These are phyloP conservation scores for Megastigmus dorsalis DNA, from an alignment of 2,888 invertebrate genomes.

Conservation along the genomic window DNA sequence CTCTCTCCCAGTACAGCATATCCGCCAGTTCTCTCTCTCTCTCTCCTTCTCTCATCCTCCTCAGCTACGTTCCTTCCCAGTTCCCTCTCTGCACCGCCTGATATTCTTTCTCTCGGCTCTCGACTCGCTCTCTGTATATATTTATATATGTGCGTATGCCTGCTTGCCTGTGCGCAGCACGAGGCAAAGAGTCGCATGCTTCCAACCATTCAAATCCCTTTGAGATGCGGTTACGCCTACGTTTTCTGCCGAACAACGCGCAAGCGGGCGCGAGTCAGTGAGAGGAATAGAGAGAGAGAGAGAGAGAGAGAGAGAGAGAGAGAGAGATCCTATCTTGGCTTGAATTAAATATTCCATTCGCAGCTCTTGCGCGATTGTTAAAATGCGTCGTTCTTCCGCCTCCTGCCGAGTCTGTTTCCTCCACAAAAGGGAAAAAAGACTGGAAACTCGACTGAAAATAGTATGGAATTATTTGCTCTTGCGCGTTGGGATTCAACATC, in stretches of 20 bases:
- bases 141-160: neutral
- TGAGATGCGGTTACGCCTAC: constrained; percentile 32
- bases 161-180: neutral
- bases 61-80: neutral
- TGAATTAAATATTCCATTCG: no score
- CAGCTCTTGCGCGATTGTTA: no score
- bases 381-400: no score
- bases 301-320: constrained; percentile 35
- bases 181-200: neutral
- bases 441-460: no score
- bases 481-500: no score
- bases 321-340: no score
- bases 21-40: neutral
- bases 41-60: neutral
- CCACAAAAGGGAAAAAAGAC: no score
- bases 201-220: constrained; percentile 32
- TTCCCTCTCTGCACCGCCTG: no score
- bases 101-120: no score
- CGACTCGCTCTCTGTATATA: no score
- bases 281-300: constrained; percentile 37
- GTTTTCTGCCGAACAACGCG: neutral
- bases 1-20: neutral
- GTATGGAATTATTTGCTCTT: no score
- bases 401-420: no score
- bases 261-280: neutral